Evolutionary conservation across 2,797 vertebrate genomes (phyloP).

Genomic region (Peromyscus melanophrys): DNA sequence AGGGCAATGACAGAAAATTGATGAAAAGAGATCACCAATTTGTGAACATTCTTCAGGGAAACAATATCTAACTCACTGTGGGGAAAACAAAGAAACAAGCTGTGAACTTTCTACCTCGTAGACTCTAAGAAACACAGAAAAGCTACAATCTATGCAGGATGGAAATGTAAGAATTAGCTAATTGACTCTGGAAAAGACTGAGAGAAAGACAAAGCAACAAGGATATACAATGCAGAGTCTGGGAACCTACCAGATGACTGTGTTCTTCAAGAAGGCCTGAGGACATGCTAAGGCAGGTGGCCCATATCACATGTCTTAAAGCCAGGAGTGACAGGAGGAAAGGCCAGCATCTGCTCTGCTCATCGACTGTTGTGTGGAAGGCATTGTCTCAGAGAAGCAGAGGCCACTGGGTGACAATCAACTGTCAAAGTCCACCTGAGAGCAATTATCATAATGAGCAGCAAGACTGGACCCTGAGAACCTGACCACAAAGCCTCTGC

Average conservation of each 20-base stretch:
- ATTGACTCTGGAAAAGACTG: neutral
- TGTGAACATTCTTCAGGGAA: neutral
- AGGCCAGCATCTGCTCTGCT: neutral
- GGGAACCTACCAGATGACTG: neutral
- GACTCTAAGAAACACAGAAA: neutral
- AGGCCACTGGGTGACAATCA: neutral
- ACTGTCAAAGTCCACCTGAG: neutral
- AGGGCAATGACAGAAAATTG: neutral
- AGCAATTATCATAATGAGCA: neutral
- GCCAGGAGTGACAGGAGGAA: neutral
- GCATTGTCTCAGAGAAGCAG: neutral
- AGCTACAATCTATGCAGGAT: neutral
- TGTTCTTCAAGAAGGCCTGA: neutral
- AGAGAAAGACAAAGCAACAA: neutral
- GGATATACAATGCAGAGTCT: neutral
- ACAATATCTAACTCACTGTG: neutral
- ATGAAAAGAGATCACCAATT: neutral
- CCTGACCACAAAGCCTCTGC: neutral
- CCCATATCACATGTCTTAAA: neutral
- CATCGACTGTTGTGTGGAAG: neutral
- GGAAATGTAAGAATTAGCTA: neutral
- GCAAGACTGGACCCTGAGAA: neutral
- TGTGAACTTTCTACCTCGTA: neutral
- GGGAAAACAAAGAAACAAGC: neutral
- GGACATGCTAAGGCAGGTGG: neutral